phyloP scores from a whole-genome alignment of 2,888 invertebrate species.

The Leucophenga maculata region DNA sequence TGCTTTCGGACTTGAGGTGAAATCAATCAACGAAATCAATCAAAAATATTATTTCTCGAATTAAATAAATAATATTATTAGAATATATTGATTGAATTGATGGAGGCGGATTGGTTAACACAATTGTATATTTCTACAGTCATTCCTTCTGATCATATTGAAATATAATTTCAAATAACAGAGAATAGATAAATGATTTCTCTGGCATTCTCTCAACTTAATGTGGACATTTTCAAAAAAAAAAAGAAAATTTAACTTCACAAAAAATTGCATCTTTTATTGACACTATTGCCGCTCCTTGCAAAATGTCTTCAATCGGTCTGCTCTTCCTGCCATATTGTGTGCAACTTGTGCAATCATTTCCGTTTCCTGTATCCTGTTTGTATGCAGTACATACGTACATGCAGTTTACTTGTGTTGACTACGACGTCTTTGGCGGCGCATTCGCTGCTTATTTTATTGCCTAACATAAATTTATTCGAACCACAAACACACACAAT shows the following conservation, averaged over 20 bases:
- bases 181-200: too few relatives aligned
- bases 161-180: conserved; percentile 11
- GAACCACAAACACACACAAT: conserved; percentile 45
- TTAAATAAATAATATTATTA: too few relatives aligned
- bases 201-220: too few relatives aligned
- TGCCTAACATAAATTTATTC: conserved; percentile 54
- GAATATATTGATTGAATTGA: too few relatives aligned
- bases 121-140: too few relatives aligned
- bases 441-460: conserved; percentile 46
- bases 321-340: conserved; percentile 74
- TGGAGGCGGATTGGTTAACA: too few relatives aligned
- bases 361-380: conserved; percentile 27
- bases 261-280: conserved; percentile 79
- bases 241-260: too few relatives aligned
- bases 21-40: too few relatives aligned
- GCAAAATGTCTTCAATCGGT: conserved; percentile 80
- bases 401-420: not conserved
- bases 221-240: conserved; percentile 80
- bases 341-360: conserved; percentile 15
- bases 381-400: conserved; percentile 1
- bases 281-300: conserved; percentile 75
- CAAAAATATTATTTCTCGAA: too few relatives aligned
- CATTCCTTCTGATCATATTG: too few relatives aligned
- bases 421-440: not conserved
- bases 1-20: too few relatives aligned